Conservation (phyloP, 2,113 vertebrate species). For the Diglossa brunneiventris region DNA sequence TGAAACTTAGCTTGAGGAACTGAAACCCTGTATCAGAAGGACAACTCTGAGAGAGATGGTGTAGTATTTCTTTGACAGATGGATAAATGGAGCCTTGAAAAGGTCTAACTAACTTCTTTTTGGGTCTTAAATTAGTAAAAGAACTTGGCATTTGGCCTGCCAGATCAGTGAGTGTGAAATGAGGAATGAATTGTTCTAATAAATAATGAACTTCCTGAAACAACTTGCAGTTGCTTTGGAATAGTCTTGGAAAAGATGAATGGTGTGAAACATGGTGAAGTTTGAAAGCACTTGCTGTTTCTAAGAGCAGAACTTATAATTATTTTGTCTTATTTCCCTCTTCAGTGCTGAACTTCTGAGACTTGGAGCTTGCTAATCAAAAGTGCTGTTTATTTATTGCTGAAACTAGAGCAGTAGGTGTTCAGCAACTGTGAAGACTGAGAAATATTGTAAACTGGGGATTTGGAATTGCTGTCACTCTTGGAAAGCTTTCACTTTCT, state of each 20-base stretch:
- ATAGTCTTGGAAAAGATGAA: neutral
- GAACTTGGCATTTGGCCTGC: neutral
- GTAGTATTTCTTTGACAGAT: neutral
- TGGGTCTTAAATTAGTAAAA: neutral
- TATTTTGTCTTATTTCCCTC: neutral
- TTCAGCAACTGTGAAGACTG: neutral
- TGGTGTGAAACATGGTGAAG: neutral
- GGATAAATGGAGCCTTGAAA: neutral
- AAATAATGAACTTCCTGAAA: neutral
- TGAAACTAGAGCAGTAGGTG: neutral
- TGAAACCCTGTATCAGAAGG: neutral
- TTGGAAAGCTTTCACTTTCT: neutral
- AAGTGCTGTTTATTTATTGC: neutral
- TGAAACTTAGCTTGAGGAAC: neutral
- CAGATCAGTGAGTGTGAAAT: neutral
- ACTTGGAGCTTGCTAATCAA: neutral
- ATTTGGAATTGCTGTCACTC: neutral
- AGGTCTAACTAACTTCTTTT: neutral
- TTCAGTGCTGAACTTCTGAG: neutral
- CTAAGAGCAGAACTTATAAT: neutral
- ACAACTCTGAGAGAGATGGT: neutral
- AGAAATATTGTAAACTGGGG: neutral
- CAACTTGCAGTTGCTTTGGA: neutral
- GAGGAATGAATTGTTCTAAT: neutral
- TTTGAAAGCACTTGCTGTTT: neutral